Evolutionary conservation across 1,140 invertebrate genomes (phyloP).

Genomic region (Heliothis virescens): DNA sequence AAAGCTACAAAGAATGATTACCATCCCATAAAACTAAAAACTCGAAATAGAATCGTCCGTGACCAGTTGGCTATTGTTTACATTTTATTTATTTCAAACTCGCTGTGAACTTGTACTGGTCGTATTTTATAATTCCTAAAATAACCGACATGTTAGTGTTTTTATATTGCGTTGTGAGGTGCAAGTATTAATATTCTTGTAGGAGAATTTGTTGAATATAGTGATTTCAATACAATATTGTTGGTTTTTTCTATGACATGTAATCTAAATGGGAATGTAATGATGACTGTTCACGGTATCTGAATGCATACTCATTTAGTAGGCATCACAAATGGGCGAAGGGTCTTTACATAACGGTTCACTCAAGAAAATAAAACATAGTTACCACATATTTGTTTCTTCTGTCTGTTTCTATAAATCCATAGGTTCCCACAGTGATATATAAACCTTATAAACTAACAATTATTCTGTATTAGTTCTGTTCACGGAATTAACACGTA

Average conservation of each 20-base stretch:
- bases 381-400: too few relatives aligned
- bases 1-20: background rate
- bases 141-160: conserved; percentile 19
- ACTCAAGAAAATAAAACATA: too few relatives aligned
- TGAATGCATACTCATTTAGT: too few relatives aligned
- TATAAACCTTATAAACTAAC: too few relatives aligned
- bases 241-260: background rate
- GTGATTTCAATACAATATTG: background rate
- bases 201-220: background rate
- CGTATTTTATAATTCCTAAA: conserved; percentile 41
- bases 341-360: too few relatives aligned
- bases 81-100: conserved; percentile 29
- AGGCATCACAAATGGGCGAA: too few relatives aligned
- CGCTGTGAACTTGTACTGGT: conserved; percentile 26
- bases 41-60: conserved; percentile 28
- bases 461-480: too few relatives aligned
- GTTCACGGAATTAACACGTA: too few relatives aligned
- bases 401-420: too few relatives aligned
- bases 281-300: too few relatives aligned
- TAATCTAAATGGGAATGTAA: too few relatives aligned
- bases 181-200: background rate
- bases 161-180: background rate
- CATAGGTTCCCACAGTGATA: too few relatives aligned
- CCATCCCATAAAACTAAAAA: conserved; percentile 13
- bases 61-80: conserved; percentile 36